These are phyloP conservation scores for Cephalopachus bancanus DNA, from an alignment of 2,797 vertebrate species.

Conservation along the genomic window DNA sequence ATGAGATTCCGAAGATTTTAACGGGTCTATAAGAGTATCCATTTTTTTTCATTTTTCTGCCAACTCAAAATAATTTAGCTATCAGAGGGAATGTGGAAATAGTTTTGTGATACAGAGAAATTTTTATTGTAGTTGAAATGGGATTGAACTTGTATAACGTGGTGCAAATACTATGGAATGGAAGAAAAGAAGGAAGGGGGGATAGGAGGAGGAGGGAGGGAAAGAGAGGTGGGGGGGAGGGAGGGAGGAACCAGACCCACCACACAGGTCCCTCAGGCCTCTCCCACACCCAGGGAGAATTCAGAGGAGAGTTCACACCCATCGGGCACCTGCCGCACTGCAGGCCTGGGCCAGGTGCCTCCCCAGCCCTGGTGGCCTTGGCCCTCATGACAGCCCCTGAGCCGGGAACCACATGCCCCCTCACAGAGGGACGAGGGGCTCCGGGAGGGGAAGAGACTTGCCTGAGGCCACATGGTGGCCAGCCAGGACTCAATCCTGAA, in stretches of 20 bases:
- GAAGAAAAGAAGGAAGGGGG: background rate
- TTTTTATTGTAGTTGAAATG: conserved; percentile 52
- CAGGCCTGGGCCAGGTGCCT: background rate
- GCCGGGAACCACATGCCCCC: background rate
- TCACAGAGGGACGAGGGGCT: background rate
- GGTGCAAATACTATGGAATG: conserved; percentile 3
- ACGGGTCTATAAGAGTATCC: background rate
- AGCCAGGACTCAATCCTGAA: background rate
- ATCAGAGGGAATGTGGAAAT: conserved; percentile 38
- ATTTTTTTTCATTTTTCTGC: background rate
- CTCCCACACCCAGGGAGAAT: background rate
- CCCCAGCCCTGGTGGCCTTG: no score
- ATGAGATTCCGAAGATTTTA: background rate
- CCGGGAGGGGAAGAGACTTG: fast-evolving
- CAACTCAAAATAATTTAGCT: conserved; percentile 70
- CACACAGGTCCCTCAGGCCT: background rate
- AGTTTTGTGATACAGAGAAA: conserved; percentile 49
- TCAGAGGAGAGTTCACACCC: fast-evolving
- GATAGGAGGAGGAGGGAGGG: background rate
- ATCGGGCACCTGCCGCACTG: background rate
- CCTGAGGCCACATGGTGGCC: fast-evolving
- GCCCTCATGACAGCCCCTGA: background rate
- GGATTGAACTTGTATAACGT: conserved; percentile 36
- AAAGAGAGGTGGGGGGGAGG: no score
- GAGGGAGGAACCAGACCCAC: background rate